A percentile compares a stretch with the other conserved stretches of the same genome.
Evolutionary conservation across 2,888 invertebrate genomes (phyloP).

Genomic region (Elmis aenea): DNA sequence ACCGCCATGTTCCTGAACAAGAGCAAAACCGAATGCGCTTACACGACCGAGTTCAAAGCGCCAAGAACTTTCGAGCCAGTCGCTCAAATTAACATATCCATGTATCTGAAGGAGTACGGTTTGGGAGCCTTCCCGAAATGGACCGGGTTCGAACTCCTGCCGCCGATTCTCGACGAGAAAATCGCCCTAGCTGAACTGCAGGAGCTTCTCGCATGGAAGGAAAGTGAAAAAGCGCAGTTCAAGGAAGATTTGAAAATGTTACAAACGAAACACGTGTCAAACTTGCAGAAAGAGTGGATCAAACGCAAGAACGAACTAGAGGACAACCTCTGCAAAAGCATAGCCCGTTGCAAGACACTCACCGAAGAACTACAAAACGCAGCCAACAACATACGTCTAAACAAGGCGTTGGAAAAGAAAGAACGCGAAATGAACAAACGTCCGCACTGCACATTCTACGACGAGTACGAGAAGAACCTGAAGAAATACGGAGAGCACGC

Average conservation of each 20-base stretch:
- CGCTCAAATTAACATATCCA: slow-evolving; percentile 30
- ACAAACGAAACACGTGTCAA: slow-evolving; percentile 21
- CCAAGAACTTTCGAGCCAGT: slow-evolving; percentile 27
- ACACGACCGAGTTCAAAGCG: slow-evolving; percentile 26
- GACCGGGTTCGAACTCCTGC: slow-evolving; percentile 26
- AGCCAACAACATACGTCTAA: slow-evolving; percentile 39
- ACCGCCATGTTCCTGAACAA: slow-evolving; percentile 21
- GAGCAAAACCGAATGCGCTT: slow-evolving; percentile 17
- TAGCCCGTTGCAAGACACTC: slow-evolving; percentile 58
- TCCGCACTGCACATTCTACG: slow-evolving; percentile 25
- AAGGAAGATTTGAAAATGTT: slow-evolving; percentile 50
- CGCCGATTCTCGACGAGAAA: slow-evolving; percentile 39
- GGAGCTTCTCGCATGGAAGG: slow-evolving; percentile 71
- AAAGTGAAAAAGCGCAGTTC: slow-evolving; percentile 60
- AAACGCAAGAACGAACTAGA: slow-evolving; percentile 50
- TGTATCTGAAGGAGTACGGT: slow-evolving; percentile 25
- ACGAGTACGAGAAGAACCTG: slow-evolving; percentile 33
- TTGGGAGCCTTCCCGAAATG: slow-evolving; percentile 12
- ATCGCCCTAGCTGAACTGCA: slow-evolving; percentile 55
- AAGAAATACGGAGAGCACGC: slow-evolving; percentile 31
- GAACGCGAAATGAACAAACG: slow-evolving; percentile 21
- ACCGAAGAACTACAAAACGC: slow-evolving; percentile 57
- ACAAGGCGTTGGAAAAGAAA: slow-evolving; percentile 24
- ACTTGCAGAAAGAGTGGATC: slow-evolving; percentile 28
- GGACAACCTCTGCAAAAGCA: slow-evolving; percentile 52